Evolutionary conservation across 1,140 invertebrate genomes (phyloP), one percentile per base, ranked within the genome.

Genomic region (Drosophila yakuba): DNA sequence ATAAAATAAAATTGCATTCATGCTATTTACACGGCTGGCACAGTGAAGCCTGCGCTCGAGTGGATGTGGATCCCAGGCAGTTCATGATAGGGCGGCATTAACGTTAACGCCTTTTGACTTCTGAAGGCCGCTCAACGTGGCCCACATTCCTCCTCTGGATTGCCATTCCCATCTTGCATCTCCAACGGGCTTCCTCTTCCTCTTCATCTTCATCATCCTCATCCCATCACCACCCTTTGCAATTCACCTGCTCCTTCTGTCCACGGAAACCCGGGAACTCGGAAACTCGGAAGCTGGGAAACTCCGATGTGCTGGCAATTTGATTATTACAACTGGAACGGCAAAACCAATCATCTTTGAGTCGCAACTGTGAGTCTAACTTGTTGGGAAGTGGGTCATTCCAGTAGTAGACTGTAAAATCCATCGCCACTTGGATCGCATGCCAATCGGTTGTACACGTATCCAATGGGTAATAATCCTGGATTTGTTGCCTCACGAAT

Each of bases 91-190:
- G 66, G 44, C 45, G 20, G 69, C 38, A 55, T 64, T 64, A 60
- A 56, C 55, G 74, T 82, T 82, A 61, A 83, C 71, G 80, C 80
- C 50, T 75, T 75, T 83, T 83, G 80, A 83, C 74, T 83, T 79
- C 43, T 75, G 47, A 56, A 64, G 75, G 54, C 51, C 74, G 59
- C 64, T 79, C 36, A 75, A 44, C 64, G 54, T 83, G 74, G 35
- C 47, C 79, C 60, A 79, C 25, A 71, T 83, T 76, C 45, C 57
- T 15, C 28, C 55, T 25, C 51, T 41, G 39, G 44, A 54, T 32
- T 32, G 32, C 32, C 32, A 32, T 32, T 32, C 32, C 32, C 32
- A 32, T 17, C n/a, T 45, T 25, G 38, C 43, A 35, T 32, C 58
- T 35, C 23, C 36, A 38, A 39, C 17, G 47, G 7, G 62, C 66